These are phyloP conservation scores for Mallotus villosus DNA, from an alignment of 2,797 vertebrate species.

Conservation along the genomic window DNA sequence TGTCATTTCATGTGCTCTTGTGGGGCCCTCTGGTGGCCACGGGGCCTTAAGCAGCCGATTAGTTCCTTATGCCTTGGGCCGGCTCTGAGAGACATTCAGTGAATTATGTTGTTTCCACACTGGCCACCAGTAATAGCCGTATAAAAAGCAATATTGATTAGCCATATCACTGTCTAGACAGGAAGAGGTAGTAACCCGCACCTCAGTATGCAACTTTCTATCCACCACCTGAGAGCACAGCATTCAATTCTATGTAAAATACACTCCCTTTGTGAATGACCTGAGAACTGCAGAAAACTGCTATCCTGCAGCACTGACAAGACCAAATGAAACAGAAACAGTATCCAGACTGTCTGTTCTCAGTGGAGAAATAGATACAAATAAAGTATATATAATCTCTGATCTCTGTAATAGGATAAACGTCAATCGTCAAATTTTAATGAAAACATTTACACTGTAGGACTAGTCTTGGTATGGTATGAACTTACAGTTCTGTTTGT, in stretches of 20 bases:
- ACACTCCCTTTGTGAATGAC: not conserved
- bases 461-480: not conserved
- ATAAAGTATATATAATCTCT: not conserved
- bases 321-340: not conserved
- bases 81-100: constrained; percentile 1
- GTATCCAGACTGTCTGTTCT: no score
- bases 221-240: no score
- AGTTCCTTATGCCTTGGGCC: no score
- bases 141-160: constrained; percentile 43
- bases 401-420: not conserved
- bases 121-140: constrained; percentile 14
- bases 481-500: not conserved
- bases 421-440: not conserved
- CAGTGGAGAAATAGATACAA: no score
- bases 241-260: no score
- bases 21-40: no score
- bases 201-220: no score
- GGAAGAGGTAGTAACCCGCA: constrained; percentile 13
- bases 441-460: not conserved
- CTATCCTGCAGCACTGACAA: not conserved
- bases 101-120: constrained; percentile 22
- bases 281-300: not conserved
- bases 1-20: no score
- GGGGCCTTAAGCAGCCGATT: no score
- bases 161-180: constrained; percentile 47